These are phyloP conservation scores for Strigamia maritima DNA, from an alignment of 2,888 invertebrate species.

Conservation along the genomic window DNA sequence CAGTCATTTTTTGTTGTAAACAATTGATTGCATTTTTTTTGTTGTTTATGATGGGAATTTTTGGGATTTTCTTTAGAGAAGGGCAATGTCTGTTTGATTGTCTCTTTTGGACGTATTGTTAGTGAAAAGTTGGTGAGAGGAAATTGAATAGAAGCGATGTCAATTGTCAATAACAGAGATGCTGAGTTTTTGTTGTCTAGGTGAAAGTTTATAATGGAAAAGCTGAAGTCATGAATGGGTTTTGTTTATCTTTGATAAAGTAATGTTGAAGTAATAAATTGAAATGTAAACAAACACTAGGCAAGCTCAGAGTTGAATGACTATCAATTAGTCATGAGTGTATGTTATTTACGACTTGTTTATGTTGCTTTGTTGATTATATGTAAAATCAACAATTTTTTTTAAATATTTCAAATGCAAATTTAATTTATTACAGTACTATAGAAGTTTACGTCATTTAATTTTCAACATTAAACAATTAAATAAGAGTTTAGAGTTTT, in stretches of 20 bases:
- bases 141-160: background rate
- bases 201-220: background rate
- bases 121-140: background rate
- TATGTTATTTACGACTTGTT: background rate
- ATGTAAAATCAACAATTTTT: background rate
- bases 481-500: too few species aligned
- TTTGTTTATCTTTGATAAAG: background rate
- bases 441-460: too few species aligned
- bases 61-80: background rate
- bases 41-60: background rate
- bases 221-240: background rate
- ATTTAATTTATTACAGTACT: too few species aligned
- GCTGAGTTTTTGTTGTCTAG: background rate
- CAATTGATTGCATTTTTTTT: background rate
- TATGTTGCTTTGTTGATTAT: background rate
- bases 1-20: slow-evolving; percentile 1
- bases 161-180: background rate
- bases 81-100: background rate
- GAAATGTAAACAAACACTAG: background rate
- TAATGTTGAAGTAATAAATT: background rate
- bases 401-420: background rate
- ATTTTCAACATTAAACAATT: too few species aligned
- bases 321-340: background rate
- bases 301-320: background rate
- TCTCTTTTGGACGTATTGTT: background rate